These are phyloP conservation scores for Nesometra sesokonis DNA, from an alignment of 35 echinoderm and acorn worm genomes.

Conservation along the genomic window DNA sequence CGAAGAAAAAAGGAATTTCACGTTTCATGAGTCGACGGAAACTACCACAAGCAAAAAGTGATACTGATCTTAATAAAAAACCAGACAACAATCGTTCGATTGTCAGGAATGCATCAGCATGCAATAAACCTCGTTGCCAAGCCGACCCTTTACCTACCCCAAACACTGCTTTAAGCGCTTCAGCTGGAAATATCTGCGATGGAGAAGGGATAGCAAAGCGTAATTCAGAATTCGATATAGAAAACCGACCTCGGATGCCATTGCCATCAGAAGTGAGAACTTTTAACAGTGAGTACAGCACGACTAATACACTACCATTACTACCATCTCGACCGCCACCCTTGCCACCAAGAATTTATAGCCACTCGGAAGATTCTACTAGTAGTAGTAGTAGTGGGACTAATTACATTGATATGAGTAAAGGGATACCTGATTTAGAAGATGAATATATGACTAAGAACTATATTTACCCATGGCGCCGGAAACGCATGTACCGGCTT, in stretches of 20 bases:
- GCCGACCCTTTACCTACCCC: neutral
- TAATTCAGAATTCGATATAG: neutral
- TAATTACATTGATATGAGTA: neutral
- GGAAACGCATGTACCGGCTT: no score
- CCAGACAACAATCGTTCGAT: neutral
- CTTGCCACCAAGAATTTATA: neutral
- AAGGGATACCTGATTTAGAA: no score
- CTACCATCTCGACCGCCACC: neutral
- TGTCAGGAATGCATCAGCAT: neutral
- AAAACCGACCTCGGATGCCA: neutral
- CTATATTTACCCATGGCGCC: neutral
- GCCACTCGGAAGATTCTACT: neutral
- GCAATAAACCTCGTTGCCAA: neutral
- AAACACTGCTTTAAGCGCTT: neutral
- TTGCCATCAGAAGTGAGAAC: neutral
- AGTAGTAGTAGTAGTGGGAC: neutral
- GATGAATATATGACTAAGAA: no score
- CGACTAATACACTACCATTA: neutral
- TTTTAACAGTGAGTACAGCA: neutral
- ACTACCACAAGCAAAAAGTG: neutral
- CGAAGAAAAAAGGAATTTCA: no score
- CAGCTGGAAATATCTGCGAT: neutral
- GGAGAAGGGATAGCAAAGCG: neutral
- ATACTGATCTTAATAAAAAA: neutral
- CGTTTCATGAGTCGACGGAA: neutral